Evolutionary conservation across 2,113 vertebrate genomes (phyloP).

Genomic region (Gavia stellata): DNA sequence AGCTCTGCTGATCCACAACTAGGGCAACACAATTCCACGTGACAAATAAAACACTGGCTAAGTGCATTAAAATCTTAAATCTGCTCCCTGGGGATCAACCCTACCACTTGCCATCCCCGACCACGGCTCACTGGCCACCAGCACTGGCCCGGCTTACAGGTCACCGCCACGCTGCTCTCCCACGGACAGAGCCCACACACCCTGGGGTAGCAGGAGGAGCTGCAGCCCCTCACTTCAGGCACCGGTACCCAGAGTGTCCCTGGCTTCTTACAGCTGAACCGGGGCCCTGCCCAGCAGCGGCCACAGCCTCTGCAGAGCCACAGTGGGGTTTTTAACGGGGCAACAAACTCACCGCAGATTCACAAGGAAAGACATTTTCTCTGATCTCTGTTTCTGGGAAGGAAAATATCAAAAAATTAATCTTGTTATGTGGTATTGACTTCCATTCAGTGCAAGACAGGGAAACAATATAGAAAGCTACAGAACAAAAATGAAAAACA

Average conservation of each 20-base stretch:
- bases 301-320: neutral
- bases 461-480: neutral
- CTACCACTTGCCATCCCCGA: no score
- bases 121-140: neutral
- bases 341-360: neutral
- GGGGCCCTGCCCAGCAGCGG: neutral
- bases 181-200: neutral
- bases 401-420: neutral
- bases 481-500: neutral
- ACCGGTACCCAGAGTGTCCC: neutral
- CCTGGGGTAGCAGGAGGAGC: neutral
- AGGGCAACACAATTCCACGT: neutral
- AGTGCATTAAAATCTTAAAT: neutral
- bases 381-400: neutral
- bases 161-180: neutral
- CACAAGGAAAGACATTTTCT: neutral
- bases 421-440: neutral
- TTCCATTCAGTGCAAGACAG: neutral
- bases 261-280: neutral
- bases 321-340: neutral
- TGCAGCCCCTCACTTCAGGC: neutral
- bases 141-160: accelerated
- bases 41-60: neutral
- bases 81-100: neutral
- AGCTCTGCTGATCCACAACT: neutral